These are phyloP conservation scores for Drosophila santomea DNA, from an alignment of 1,140 invertebrate genomes.

Conservation along the genomic window DNA sequence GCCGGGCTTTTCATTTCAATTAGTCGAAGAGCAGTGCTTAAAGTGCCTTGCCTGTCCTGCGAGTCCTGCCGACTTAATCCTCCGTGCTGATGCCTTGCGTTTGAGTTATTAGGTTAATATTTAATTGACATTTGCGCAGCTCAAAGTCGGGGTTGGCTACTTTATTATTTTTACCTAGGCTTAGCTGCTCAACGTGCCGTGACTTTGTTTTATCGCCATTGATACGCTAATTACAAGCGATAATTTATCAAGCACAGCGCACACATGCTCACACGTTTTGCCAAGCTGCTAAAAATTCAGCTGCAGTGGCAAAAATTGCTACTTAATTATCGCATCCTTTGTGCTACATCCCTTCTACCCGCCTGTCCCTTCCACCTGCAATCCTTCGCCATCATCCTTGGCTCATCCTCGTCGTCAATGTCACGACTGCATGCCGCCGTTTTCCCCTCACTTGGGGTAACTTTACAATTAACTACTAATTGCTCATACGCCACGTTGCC, in stretches of 20 bases:
- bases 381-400: neutral
- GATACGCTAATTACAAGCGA: slow-evolving; percentile 77
- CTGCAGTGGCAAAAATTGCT: slow-evolving; percentile 78
- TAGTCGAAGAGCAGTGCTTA: slow-evolving; percentile 58
- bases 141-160: slow-evolving; percentile 3
- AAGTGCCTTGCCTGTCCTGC: slow-evolving; percentile 15
- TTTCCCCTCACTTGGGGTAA: slow-evolving; percentile 54
- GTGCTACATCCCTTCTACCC: neutral
- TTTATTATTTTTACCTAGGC: slow-evolving; percentile 21
- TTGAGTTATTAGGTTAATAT: slow-evolving; percentile 55
- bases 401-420: slow-evolving; percentile 56
- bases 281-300: slow-evolving; percentile 66
- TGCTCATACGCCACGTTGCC: slow-evolving; percentile 79
- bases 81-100: slow-evolving; percentile 10
- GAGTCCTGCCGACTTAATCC: slow-evolving; percentile 17
- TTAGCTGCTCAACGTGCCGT: slow-evolving; percentile 13
- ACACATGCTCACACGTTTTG: neutral
- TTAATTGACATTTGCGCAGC: slow-evolving; percentile 58
- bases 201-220: slow-evolving; percentile 57
- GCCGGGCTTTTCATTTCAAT: slow-evolving; percentile 58
- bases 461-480: slow-evolving; percentile 82
- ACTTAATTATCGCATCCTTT: slow-evolving; percentile 65
- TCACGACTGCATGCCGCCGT: slow-evolving; percentile 64
- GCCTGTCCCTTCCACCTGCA: neutral
- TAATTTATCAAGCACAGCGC: slow-evolving; percentile 65